Conservation (phyloP, 2,797 vertebrate genomes). For the Lithobates sylvaticus region DNA sequence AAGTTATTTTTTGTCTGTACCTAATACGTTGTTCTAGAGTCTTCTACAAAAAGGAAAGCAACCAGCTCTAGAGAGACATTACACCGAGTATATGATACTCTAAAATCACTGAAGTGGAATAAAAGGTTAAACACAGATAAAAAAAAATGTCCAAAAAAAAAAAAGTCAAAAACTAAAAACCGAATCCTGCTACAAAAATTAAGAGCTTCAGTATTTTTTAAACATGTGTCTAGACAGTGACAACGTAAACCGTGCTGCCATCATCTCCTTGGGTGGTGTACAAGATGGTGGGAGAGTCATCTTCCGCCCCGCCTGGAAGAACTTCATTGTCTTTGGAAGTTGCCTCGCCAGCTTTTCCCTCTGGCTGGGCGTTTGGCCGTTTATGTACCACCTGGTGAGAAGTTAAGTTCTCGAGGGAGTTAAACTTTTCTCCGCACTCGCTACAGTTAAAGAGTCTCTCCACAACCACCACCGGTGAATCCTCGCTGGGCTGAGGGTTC, state of each 20-base stretch:
- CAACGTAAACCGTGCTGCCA: constrained; percentile 55
- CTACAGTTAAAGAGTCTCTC: constrained; percentile 54
- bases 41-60: background rate
- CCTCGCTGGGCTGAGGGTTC: background rate
- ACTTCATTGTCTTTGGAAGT: background rate
- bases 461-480: background rate
- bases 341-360: background rate
- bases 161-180: background rate
- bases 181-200: background rate
- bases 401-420: constrained; percentile 36
- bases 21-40: too few species aligned
- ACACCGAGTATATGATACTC: constrained; percentile 2
- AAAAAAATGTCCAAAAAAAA: background rate
- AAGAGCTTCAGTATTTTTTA: background rate
- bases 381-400: constrained; percentile 35
- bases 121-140: constrained; percentile 5
- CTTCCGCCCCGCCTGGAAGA: constrained; percentile 21
- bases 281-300: constrained; percentile 44
- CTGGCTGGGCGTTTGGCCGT: background rate
- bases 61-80: constrained; percentile 5
- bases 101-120: background rate
- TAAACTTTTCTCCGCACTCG: constrained; percentile 41
- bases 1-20: background rate
- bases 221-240: constrained; percentile 17
- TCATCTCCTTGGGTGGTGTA: constrained; percentile 58